Evolutionary conservation across 2,113 vertebrate genomes (phyloP).

Genomic region (Daboia siamensis): DNA sequence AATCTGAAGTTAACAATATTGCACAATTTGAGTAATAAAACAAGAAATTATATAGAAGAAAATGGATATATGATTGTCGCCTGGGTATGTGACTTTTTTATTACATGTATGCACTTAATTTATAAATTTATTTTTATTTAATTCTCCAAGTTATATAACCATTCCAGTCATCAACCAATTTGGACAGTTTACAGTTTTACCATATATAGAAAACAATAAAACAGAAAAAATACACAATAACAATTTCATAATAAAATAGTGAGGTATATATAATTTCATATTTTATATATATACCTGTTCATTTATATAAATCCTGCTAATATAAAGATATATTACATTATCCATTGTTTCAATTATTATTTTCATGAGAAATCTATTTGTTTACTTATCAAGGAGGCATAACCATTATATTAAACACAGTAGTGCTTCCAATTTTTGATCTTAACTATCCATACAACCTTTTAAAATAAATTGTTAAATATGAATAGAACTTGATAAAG

Average conservation of each 20-base stretch:
- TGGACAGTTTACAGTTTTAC: not conserved
- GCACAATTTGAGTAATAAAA: not conserved
- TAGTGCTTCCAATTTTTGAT: not conserved
- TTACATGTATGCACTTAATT: not conserved
- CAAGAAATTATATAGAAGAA: not conserved
- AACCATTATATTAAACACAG: conserved; percentile 42
- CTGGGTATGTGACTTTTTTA: not conserved
- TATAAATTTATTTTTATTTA: not conserved
- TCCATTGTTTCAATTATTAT: conserved; percentile 26
- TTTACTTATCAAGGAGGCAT: conserved; percentile 50
- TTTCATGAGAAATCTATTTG: conserved; percentile 45
- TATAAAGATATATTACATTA: not conserved
- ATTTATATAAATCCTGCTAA: not conserved
- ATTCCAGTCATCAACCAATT: not conserved
- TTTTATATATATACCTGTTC: not conserved
- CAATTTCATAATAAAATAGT: not conserved
- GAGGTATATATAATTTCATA: not conserved
- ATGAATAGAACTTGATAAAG: not conserved
- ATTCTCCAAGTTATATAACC: not conserved
- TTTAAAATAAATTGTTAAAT: conserved; percentile 10
- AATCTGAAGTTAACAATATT: not conserved
- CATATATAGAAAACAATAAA: not conserved
- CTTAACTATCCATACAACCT: not conserved
- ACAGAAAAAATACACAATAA: not conserved
- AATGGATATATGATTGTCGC: not conserved